Evolutionary conservation across 2,888 invertebrate genomes (phyloP), one percentile per base, ranked within the genome.

Genomic region (Sinhomidia bicolor): DNA sequence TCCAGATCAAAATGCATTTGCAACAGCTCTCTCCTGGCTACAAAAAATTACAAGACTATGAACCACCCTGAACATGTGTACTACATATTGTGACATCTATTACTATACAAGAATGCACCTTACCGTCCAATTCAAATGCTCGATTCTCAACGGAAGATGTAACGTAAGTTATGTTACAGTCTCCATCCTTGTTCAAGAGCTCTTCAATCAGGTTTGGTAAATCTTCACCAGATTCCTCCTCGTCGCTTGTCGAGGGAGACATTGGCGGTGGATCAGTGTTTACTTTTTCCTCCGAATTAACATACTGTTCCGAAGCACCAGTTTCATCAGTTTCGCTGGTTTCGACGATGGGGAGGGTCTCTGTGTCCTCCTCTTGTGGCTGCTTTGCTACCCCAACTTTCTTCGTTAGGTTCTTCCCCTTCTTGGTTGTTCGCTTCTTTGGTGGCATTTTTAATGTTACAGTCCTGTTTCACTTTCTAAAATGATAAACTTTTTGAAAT

Each of bases 61-160:
- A 3, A 78, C 3, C 23, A 41, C 1, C 20, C 9, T 51, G 9
- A 32, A 74, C 20, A 23, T 17, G 12, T 3, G 5, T 9, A 29
- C 51, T 20, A 23, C 44, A 6, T 6, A 57, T 60, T 12, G 3
- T 26, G 23, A 26, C n/a, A 60, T 7, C 4, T 36, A 9, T 36
- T 23, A 47, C 41, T n/a, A 10, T n/a, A n/a, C n/a, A 20, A 71
- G n/a, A 9, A 36, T 6, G n/a, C 10, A 68, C 36, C 36, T 76
- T 7, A 85, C 85, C 85, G 7, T 44, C 44, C 1, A 85, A 44
- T 17, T 85, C 85, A 47, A 76, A 85, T 14, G 78, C 76, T 32
- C 85, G 26, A 36, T 78, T 62, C n/a, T 17, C 17, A 29, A 4
- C 0, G 14, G 14, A 5, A 20, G 29, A 51, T 7, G 85, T 85